phyloP scores from a whole-genome alignment of 2,797 vertebrate species.

The Coregonus ussuriensis region DNA sequence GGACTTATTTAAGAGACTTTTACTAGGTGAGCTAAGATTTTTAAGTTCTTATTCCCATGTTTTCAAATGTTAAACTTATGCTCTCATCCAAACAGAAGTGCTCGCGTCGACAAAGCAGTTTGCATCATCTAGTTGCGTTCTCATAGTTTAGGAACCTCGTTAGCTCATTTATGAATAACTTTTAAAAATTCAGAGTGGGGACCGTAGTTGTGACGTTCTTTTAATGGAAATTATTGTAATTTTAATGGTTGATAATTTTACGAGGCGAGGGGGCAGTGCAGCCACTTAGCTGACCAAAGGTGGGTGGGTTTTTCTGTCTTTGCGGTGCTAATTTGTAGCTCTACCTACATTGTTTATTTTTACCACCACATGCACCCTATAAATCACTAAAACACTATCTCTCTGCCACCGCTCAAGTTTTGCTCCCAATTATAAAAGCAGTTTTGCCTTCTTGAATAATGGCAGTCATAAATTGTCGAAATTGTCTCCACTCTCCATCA shows the following conservation, averaged over 20 bases:
- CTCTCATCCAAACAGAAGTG: not conserved
- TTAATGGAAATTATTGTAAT: not conserved
- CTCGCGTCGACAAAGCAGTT: not conserved
- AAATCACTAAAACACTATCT: not conserved
- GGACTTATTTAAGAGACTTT: conserved; percentile 5
- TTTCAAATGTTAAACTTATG: not conserved
- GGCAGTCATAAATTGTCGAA: not conserved
- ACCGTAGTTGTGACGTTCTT: too few species aligned
- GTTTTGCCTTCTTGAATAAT: not conserved
- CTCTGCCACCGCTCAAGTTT: not conserved
- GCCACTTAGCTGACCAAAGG: not conserved
- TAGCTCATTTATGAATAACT: not conserved
- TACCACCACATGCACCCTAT: not conserved
- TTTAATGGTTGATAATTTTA: not conserved
- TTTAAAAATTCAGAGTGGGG: not conserved
- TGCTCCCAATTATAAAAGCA: not conserved
- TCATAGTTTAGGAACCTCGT: not conserved
- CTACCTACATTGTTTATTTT: too few species aligned
- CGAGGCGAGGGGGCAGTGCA: not conserved
- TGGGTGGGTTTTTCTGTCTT: not conserved
- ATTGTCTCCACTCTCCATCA: not conserved
- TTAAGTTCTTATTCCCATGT: not conserved
- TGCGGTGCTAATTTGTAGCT: not conserved
- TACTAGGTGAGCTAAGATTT: conserved; percentile 35
- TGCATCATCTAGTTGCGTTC: not conserved